Conservation (phyloP, 2,888 invertebrate genomes). For the Eristalis arbustorum region DNA sequence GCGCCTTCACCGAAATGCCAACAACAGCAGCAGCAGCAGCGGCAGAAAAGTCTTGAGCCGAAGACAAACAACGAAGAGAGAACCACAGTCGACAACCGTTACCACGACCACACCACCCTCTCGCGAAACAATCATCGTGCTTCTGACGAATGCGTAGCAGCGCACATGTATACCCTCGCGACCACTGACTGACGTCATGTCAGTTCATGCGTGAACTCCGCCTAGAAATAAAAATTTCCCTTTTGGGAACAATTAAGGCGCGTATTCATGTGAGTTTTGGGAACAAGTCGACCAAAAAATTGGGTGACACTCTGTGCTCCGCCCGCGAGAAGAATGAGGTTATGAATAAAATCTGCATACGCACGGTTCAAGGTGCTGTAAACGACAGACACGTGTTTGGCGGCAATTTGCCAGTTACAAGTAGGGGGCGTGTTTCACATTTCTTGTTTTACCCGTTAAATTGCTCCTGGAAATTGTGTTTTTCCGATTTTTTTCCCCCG, state of each 20-base stretch:
- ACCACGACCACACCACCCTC: background rate
- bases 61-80: background rate
- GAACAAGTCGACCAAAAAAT: background rate
- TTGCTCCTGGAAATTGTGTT: constrained; percentile 4
- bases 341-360: constrained; percentile 49
- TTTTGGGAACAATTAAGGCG: constrained; percentile 41
- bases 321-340: background rate
- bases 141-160: constrained; percentile 29
- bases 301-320: background rate
- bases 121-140: background rate
- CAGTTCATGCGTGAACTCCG: constrained; percentile 47
- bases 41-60: background rate
- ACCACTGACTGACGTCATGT: constrained; percentile 3
- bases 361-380: constrained; percentile 27
- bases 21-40: background rate
- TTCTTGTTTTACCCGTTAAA: background rate
- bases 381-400: constrained; percentile 31
- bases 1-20: constrained; percentile 3
- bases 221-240: constrained; percentile 5
- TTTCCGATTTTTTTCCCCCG: background rate
- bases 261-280: background rate
- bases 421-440: background rate
- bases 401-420: constrained; percentile 16
- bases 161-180: background rate
- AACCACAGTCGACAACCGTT: no score